Evolutionary conservation across 2,888 invertebrate genomes (phyloP).

Genomic region (Macaria liturata): DNA sequence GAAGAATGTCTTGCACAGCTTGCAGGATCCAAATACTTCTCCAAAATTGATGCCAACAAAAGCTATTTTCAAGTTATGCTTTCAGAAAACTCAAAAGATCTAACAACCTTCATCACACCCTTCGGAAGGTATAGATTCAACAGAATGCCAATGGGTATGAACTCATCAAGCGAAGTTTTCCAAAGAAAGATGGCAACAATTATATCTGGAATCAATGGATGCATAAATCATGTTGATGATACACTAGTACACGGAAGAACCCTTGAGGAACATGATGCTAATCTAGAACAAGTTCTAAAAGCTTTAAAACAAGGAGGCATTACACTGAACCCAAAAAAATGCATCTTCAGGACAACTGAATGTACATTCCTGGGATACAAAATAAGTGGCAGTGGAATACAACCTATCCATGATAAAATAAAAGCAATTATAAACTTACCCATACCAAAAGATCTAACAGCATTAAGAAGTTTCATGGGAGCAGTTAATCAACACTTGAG

Average conservation of each 20-base stretch:
- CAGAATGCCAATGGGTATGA: constrained; percentile 12
- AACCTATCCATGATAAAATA: constrained; percentile 1
- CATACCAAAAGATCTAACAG: constrained; percentile 8
- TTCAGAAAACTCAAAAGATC: constrained; percentile 9
- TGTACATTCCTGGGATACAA: constrained; percentile 7
- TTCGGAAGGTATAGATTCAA: constrained; percentile 12
- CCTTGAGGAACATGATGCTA: constrained; percentile 10
- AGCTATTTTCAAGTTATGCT: constrained; percentile 5
- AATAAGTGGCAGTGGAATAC: constrained; percentile 3
- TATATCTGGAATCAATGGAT: constrained; percentile 6
- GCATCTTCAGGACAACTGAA: constrained; percentile 4
- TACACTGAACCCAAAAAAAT: constrained; percentile 5
- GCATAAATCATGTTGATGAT: constrained; percentile 12
- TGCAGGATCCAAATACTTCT: constrained; percentile 5
- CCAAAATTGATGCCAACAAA: constrained; percentile 5
- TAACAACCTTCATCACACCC: constrained; percentile 11
- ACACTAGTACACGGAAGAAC: constrained; percentile 9
- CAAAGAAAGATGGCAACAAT: constrained; percentile 10
- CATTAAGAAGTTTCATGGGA: constrained; percentile 14
- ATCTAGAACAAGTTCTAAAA: constrained; percentile 1
- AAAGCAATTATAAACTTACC: constrained; percentile 3
- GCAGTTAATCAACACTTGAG: constrained; percentile 8
- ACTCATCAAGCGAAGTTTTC: constrained; percentile 12
- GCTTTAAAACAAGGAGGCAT: background rate
- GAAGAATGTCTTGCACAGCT: constrained; percentile 13